phyloP scores from a whole-genome alignment of 64 coral and sea anemone genomes.

The Actinia equina region DNA sequence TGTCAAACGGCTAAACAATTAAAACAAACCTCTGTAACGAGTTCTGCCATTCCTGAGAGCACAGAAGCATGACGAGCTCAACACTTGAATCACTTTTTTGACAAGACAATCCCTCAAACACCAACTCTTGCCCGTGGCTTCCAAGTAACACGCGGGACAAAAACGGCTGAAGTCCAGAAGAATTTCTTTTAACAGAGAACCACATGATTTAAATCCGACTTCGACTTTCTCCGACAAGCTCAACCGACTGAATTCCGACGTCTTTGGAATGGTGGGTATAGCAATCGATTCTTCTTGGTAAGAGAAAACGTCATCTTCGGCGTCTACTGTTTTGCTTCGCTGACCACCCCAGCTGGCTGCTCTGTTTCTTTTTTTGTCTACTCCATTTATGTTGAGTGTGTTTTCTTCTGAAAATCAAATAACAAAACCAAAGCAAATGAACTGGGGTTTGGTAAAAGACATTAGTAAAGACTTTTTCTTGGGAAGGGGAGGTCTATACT shows the following conservation, averaged over 20 bases:
- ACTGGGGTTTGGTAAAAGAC: too few relatives aligned
- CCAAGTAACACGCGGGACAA: constrained; percentile 77
- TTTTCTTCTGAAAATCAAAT: background rate
- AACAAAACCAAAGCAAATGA: too few relatives aligned
- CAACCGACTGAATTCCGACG: constrained; percentile 72
- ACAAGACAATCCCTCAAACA: constrained; percentile 92
- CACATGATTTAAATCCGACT: constrained; percentile 86
- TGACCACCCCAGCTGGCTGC: constrained; percentile 72
- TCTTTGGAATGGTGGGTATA: constrained; percentile 55
- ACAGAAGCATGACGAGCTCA: constrained; percentile 93
- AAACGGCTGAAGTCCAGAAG: constrained; percentile 93
- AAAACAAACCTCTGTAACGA: constrained; percentile 80
- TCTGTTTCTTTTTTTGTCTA: constrained; percentile 37
- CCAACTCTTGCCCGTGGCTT: constrained; percentile 87
- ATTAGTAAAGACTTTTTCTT: too few relatives aligned
- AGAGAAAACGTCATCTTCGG: constrained; percentile 71
- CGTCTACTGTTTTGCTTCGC: constrained; percentile 61
- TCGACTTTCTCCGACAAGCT: constrained; percentile 84
- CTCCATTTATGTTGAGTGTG: background rate
- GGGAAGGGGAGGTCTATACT: too few relatives aligned
- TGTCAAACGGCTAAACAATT: background rate
- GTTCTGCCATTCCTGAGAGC: constrained; percentile 99
- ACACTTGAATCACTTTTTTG: constrained; percentile 91
- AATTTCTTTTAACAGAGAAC: constrained; percentile 82
- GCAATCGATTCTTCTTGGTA: constrained; percentile 48